Evolutionary conservation across 2,888 invertebrate species (phyloP).

Genomic region (Erynnis tages): DNA sequence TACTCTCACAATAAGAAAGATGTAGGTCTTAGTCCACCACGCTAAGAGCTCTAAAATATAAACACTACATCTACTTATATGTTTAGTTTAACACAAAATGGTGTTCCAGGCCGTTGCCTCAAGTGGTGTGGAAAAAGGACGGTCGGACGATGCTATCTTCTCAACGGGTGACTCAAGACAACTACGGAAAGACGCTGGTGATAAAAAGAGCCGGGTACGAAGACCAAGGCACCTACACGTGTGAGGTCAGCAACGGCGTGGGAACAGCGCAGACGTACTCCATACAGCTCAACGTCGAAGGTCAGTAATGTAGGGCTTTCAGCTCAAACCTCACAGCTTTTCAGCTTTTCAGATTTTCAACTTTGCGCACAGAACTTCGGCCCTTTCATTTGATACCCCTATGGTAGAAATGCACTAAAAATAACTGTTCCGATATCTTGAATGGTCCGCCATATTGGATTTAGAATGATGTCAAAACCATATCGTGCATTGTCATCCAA

Average conservation of each 20-base stretch:
- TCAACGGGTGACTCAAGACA: slow-evolving; percentile 90
- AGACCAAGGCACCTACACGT: slow-evolving; percentile 96
- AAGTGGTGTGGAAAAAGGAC: slow-evolving; percentile 95
- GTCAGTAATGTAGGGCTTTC: no score
- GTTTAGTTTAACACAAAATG: neutral
- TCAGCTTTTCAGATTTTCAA: no score
- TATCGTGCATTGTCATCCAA: no score
- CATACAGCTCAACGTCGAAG: slow-evolving; percentile 88
- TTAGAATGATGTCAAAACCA: no score
- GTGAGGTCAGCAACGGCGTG: slow-evolving; percentile 95
- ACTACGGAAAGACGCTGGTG: slow-evolving; percentile 96
- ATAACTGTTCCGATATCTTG: no score
- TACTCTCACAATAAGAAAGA: no score
- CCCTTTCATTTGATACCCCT: no score
- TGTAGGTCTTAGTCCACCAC: no score
- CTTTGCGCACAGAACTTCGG: no score
- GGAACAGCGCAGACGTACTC: slow-evolving; percentile 92
- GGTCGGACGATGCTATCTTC: slow-evolving; percentile 85
- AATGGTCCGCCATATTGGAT: no score
- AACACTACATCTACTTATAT: neutral
- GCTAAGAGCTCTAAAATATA: neutral
- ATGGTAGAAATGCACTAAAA: no score
- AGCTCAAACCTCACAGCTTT: no score
- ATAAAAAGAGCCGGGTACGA: slow-evolving; percentile 93
- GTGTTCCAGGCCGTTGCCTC: slow-evolving; percentile 90